Percentiles rank a stretch among this genome's conserved stretches.
These are phyloP conservation scores for Drymodes brunneopygia DNA, from an alignment of 2,113 vertebrate species.

Conservation along the genomic window DNA sequence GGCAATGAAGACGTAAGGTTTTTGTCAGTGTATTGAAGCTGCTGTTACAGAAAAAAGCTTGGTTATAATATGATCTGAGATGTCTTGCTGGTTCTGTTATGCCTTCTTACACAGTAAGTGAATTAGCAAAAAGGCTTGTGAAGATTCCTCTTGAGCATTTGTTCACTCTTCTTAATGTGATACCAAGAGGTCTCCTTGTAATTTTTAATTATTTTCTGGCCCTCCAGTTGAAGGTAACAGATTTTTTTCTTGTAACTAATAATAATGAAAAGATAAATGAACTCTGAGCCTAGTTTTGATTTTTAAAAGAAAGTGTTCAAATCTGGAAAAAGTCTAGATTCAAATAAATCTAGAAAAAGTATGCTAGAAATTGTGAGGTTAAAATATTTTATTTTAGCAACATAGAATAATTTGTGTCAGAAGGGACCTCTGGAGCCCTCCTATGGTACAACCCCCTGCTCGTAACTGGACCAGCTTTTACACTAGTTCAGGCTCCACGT, in stretches of 20 bases:
- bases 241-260: background rate
- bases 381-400: background rate
- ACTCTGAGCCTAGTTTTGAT: background rate
- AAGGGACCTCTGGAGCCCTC: background rate
- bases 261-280: background rate
- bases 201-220: background rate
- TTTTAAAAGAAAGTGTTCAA: background rate
- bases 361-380: background rate
- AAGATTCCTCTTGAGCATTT: slow-evolving; percentile 39
- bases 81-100: background rate
- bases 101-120: background rate
- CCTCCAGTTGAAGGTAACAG: background rate
- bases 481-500: background rate
- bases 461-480: background rate
- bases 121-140: background rate
- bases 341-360: background rate
- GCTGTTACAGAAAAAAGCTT: background rate
- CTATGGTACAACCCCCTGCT: background rate
- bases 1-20: background rate
- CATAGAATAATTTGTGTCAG: background rate
- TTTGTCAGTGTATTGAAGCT: background rate
- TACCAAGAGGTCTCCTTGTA: background rate
- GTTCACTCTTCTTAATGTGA: slow-evolving; percentile 8
- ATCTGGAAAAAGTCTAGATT: slow-evolving; percentile 14
- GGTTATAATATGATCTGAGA: background rate